Conservation (phyloP, 2,888 invertebrate species). For the Drosophila barbarae region DNA sequence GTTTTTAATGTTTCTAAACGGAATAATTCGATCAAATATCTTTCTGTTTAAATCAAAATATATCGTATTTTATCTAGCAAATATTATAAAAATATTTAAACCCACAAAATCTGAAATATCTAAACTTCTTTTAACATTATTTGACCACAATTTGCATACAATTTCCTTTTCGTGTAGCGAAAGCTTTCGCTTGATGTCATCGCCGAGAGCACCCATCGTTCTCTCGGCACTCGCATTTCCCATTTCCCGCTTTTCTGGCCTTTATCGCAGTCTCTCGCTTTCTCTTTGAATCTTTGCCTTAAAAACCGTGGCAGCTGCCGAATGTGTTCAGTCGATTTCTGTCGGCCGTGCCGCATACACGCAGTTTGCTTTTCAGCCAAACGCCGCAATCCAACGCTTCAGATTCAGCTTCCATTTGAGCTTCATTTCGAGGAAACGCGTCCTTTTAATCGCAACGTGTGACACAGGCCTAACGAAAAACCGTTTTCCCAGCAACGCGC, state of each 20-base stretch:
- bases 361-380: slow-evolving; percentile 26
- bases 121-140: neutral
- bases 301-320: slow-evolving; percentile 43
- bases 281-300: slow-evolving; percentile 23
- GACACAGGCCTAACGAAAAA: slow-evolving; percentile 7
- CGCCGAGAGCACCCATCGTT: slow-evolving; percentile 13
- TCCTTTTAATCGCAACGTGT: slow-evolving; percentile 37
- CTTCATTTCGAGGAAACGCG: slow-evolving; percentile 8
- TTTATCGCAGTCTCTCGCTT: slow-evolving; percentile 8
- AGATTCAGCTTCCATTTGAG: slow-evolving; percentile 9
- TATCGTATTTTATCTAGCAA: neutral
- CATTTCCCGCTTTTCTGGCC: slow-evolving; percentile 14
- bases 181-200: slow-evolving; percentile 40
- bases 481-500: slow-evolving; percentile 30
- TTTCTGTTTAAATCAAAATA: neutral
- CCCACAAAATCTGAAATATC: neutral
- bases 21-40: neutral
- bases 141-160: rapidly evolving
- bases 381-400: slow-evolving; percentile 13
- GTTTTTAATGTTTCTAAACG: neutral
- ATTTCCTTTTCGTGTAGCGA: neutral
- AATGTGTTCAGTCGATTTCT: slow-evolving; percentile 77
- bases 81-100: neutral
- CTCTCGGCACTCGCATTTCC: slow-evolving; percentile 6
- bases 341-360: slow-evolving; percentile 74